phyloP scores from a whole-genome alignment of 2,888 invertebrate species.

The Sesia bembeciformis region DNA sequence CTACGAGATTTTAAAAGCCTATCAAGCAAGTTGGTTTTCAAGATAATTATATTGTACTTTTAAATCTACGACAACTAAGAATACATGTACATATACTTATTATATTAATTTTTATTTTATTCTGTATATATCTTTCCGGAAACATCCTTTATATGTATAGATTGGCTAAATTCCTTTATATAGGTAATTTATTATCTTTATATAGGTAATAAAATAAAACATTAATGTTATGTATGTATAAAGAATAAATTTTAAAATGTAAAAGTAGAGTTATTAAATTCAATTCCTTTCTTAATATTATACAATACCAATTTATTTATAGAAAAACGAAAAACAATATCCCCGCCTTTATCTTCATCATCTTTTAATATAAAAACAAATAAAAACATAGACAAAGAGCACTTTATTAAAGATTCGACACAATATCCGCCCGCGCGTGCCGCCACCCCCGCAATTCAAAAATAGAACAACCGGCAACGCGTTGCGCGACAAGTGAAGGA shows the following conservation, averaged over 20 bases:
- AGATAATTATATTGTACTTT: background rate
- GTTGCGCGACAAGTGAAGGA: conserved; percentile 58
- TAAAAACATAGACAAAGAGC: background rate
- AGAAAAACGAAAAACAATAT: too few species aligned
- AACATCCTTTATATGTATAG: background rate
- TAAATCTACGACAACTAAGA: background rate
- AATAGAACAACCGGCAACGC: conserved; percentile 37
- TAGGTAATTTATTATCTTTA: too few species aligned
- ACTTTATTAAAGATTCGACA: conserved; percentile 18
- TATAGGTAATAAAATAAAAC: too few species aligned
- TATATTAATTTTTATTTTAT: background rate
- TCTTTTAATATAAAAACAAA: background rate
- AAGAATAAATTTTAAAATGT: too few species aligned
- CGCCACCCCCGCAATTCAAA: conserved; percentile 19
- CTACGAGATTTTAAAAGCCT: conserved; percentile 2
- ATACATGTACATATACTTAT: background rate
- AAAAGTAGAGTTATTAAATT: too few species aligned
- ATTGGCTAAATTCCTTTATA: background rate
- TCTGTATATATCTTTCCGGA: background rate
- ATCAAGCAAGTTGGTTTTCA: background rate
- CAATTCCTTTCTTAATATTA: too few species aligned
- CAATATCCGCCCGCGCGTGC: conserved; percentile 19
- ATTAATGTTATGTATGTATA: too few species aligned
- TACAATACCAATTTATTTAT: too few species aligned
- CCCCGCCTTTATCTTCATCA: too few species aligned